phyloP scores from a whole-genome alignment of 2,113 vertebrate genomes.

The Lucifuga dentata region DNA sequence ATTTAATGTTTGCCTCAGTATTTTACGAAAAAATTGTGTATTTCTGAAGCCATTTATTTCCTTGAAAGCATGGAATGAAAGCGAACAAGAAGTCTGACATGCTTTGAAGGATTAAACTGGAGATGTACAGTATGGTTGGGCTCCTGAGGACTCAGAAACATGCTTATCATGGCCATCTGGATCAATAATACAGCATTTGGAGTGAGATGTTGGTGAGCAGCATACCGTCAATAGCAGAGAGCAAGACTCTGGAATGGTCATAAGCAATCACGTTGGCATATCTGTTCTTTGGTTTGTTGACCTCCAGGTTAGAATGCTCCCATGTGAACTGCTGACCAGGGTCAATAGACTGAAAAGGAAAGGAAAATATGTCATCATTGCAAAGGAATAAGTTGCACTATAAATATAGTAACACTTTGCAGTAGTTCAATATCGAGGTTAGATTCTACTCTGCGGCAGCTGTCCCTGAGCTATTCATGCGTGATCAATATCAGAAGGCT shows the following conservation, averaged over 20 bases:
- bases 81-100: conserved; percentile 27
- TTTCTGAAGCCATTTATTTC: conserved; percentile 19
- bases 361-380: conserved; percentile 50
- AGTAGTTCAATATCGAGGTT: neutral
- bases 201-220: conserved; percentile 32
- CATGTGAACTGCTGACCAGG: conserved; percentile 99
- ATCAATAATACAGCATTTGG: conserved; percentile 41
- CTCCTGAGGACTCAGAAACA: conserved; percentile 26
- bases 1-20: conserved; percentile 10
- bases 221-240: conserved; percentile 97
- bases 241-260: conserved; percentile 95
- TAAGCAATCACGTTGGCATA: conserved; percentile 99
- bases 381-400: neutral
- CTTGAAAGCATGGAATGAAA: conserved; percentile 35
- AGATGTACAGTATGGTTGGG: conserved; percentile 22
- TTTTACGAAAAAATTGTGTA: neutral
- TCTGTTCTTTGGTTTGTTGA: conserved; percentile 99
- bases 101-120: conserved; percentile 15
- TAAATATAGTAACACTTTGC: neutral
- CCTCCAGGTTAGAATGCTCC: conserved; percentile 98
- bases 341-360: conserved; percentile 91
- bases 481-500: conserved; percentile 10
- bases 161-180: neutral
- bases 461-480: neutral
- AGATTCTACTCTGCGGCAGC: neutral